Base-by-base conservation (phyloP, 2,888 invertebrate species). In the Zootermopsis nevadensis region DNA sequence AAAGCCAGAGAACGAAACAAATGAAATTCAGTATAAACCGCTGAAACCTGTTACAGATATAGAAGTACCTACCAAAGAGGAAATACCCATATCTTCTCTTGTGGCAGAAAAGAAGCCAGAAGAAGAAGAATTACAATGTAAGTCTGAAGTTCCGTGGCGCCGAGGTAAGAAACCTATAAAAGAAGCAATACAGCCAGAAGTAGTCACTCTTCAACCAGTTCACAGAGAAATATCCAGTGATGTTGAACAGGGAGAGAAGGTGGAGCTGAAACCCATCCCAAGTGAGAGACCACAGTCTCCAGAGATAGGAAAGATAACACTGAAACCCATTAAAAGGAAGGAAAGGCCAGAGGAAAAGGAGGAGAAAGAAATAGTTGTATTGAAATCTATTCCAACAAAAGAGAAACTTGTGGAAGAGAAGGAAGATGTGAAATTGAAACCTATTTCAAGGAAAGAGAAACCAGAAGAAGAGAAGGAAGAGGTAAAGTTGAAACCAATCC, bases 231-330 rank as follows among this genome's bases (percentile, higher is more conserved):
- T 42, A 55, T 83, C 81, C n/a, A 55, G 81, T 74, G 82, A 84
- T 72, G 86, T 86, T 10, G 84, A 87, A 80, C 87, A 87, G 27
- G 86, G 88, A 76, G 86, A 87, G 0, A 87, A 87, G 10, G 83
- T 88, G 0, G 27, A 85, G 33, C 69, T 89, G 2, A 88, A 89
- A 84, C 88, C 89, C 0, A 55, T 79, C n/a, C 60, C 19, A 27
- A 83, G 82, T 48, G 77, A 82, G 81, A 81, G 69, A 35, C 48
- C 82, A 67, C 35, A 82, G 76, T 35, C 74, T 60, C 35, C n/a
- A 12, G 22, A 79, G 38, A 38, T 66, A 35, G 84, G 85, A 69
- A 82, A 80, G 42, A 48, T 42, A 27, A 77, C 72, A 55, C 80
- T 79, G 8, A 83, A 82, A 82, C 84, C 83, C 2, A 38, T 83